Percentiles rank a stretch among this genome's conserved stretches.
These are phyloP conservation scores for Oscheius sp. DNA, from an alignment of 1,140 invertebrate genomes.

Conservation along the genomic window DNA sequence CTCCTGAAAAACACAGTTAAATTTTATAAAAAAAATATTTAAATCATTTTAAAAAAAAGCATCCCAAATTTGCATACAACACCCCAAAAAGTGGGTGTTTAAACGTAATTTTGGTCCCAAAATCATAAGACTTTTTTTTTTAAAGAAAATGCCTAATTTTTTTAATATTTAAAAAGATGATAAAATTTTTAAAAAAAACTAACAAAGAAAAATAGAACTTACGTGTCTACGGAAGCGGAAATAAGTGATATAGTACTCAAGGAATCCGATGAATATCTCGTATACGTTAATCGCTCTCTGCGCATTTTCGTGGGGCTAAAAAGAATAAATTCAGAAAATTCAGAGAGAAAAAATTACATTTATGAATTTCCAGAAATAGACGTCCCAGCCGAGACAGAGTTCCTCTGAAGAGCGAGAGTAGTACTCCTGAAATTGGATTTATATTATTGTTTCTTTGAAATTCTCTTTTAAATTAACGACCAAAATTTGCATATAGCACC, in stretches of 20 bases:
- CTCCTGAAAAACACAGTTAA: slow-evolving; percentile 65
- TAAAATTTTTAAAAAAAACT: too few species aligned
- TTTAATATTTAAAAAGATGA: too few species aligned
- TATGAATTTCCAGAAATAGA: slow-evolving; percentile 28
- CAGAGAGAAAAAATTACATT: background rate
- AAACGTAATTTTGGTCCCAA: too few species aligned
- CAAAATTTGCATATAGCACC: too few species aligned
- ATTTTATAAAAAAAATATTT: background rate
- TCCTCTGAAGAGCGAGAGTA: background rate
- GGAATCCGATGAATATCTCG: slow-evolving; percentile 80
- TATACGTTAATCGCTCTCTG: slow-evolving; percentile 69
- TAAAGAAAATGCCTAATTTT: too few species aligned
- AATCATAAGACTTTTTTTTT: too few species aligned
- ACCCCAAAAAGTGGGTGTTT: too few species aligned
- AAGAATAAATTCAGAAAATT: background rate
- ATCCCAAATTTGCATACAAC: too few species aligned
- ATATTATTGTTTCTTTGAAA: too few species aligned
- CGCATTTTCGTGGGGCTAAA: background rate
- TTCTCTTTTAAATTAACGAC: too few species aligned
- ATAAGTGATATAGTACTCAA: slow-evolving; percentile 76
- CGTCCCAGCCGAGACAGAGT: slow-evolving; percentile 16
- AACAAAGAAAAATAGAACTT: background rate
- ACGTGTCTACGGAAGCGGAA: slow-evolving; percentile 68
- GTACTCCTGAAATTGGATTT: too few species aligned
- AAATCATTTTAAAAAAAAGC: slow-evolving; percentile 60